A percentile compares a stretch with the other conserved stretches of the same genome.
Conservation (phyloP, 2,113 vertebrate species). For the Carassius carassius region DNA sequence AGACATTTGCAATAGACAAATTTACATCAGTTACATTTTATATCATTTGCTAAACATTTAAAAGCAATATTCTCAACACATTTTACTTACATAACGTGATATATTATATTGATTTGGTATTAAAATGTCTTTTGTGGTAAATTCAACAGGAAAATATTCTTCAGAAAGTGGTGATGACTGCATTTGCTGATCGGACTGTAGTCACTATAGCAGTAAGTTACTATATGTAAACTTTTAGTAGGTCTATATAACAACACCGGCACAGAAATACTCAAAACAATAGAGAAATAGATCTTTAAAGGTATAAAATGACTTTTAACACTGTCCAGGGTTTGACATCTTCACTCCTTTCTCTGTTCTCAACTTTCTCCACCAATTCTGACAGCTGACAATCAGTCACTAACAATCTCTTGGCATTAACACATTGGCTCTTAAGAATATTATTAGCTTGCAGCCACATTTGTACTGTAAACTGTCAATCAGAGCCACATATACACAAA, state of each 20-base stretch:
- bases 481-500: not conserved
- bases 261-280: not conserved
- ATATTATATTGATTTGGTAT: not conserved
- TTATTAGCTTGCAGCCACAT: not conserved
- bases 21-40: no score
- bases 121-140: slow-evolving; percentile 28
- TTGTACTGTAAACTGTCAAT: not conserved
- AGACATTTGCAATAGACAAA: no score
- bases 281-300: not conserved
- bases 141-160: slow-evolving; percentile 90
- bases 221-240: not conserved
- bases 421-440: not conserved
- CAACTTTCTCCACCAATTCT: slow-evolving; percentile 30
- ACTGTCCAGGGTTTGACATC: slow-evolving; percentile 14
- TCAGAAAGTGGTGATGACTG: slow-evolving; percentile 98
- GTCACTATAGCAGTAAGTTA: slow-evolving; percentile 97
- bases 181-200: slow-evolving; percentile 92
- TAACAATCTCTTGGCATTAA: not conserved
- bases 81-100: not conserved
- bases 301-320: not conserved
- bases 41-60: not conserved
- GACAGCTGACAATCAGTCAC: not conserved
- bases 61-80: not conserved
- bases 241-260: not conserved
- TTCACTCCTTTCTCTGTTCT: slow-evolving; percentile 8